These are phyloP conservation scores for Drosophila pullipes DNA, from an alignment of 2,888 invertebrate species.

Conservation along the genomic window DNA sequence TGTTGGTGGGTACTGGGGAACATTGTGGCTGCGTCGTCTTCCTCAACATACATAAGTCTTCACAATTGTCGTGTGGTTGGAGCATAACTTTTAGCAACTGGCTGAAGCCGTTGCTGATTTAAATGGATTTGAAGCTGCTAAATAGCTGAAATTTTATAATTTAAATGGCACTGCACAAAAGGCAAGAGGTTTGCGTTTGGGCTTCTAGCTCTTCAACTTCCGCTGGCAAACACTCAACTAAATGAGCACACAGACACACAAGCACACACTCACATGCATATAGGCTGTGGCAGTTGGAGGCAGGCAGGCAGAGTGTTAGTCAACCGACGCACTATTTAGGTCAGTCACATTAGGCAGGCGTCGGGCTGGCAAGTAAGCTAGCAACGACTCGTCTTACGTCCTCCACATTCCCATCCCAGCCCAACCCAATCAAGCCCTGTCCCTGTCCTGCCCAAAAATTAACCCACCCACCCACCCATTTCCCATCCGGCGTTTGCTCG, in stretches of 20 bases:
- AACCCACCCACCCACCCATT: conserved; percentile 13
- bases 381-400: conserved; percentile 26
- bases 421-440: neutral
- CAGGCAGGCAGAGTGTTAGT: conserved; percentile 45
- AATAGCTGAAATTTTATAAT: conserved; percentile 74
- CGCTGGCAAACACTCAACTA: conserved; percentile 65
- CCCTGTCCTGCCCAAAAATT: neutral
- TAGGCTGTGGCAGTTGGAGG: conserved; percentile 25
- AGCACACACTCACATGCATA: neutral
- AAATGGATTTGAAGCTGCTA: conserved; percentile 72
- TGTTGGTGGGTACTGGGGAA: conserved; percentile 18
- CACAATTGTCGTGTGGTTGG: conserved; percentile 26
- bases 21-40: conserved; percentile 38
- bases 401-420: neutral
- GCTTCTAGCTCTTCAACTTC: conserved; percentile 57
- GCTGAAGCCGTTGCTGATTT: conserved; percentile 48
- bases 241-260: conserved; percentile 65
- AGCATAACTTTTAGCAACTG: conserved; percentile 40
- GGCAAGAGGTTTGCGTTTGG: conserved; percentile 13
- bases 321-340: conserved; percentile 78
- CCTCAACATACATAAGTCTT: conserved; percentile 16
- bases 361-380: conserved; percentile 51
- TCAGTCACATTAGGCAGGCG: conserved; percentile 81
- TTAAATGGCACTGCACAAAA: conserved; percentile 58
- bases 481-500: conserved; percentile 31